Evolutionary conservation across 1,140 invertebrate genomes (phyloP).

Genomic region (Lethocerus indicus): DNA sequence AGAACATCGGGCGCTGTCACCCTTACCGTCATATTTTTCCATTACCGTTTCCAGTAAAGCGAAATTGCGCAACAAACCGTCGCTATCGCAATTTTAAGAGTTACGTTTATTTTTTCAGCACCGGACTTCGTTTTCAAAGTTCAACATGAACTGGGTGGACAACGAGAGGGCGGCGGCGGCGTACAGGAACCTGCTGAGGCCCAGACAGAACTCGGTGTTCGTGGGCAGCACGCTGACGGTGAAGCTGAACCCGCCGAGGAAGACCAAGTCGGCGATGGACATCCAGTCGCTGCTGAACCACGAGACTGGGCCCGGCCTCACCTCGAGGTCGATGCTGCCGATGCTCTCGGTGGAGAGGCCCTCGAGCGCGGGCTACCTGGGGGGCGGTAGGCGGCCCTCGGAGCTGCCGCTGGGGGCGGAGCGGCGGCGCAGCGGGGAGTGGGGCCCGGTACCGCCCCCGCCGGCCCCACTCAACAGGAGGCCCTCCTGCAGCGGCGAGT

Average conservation of each 20-base stretch:
- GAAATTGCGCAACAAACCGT: too few relatives aligned
- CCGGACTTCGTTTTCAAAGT: conserved; percentile 44
- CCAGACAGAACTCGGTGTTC: conserved; percentile 67
- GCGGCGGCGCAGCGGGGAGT: too few relatives aligned
- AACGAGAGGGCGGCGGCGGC: conserved; percentile 23
- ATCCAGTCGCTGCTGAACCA: conserved; percentile 51
- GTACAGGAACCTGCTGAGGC: conserved; percentile 24
- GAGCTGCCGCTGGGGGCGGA: too few relatives aligned
- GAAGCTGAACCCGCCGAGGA: conserved; percentile 27
- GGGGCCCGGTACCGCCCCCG: too few relatives aligned
- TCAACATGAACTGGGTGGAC: conserved; percentile 41
- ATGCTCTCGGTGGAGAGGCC: conserved; percentile 14
- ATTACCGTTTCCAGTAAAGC: too few relatives aligned
- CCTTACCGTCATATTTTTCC: too few relatives aligned
- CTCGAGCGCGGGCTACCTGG: conserved; percentile 17
- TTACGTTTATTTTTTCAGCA: conserved; percentile 42
- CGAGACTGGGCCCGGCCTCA: conserved; percentile 23
- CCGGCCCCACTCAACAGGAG: background rate
- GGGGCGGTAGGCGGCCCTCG: conserved; percentile 19
- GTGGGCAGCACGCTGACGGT: conserved; percentile 45
- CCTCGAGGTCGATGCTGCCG: conserved; percentile 12
- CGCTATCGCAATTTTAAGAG: too few relatives aligned
- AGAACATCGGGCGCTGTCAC: too few relatives aligned
- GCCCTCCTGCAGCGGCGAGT: conserved; percentile 11
- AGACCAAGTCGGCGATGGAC: conserved; percentile 66